phyloP scores from a whole-genome alignment of 2,888 invertebrate species.

The Cetonia aurata region DNA sequence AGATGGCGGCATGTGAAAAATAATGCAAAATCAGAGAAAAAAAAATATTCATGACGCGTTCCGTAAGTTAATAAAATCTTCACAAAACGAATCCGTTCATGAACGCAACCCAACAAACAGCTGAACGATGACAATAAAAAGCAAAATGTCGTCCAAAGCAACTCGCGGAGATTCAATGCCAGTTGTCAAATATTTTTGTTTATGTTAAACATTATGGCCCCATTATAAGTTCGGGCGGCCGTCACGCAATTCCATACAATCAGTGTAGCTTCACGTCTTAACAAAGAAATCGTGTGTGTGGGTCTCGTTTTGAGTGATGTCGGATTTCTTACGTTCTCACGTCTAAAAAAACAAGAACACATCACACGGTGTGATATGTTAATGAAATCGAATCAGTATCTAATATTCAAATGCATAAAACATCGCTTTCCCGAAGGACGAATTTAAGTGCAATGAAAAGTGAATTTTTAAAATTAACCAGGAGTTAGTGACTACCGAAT shows the following conservation, averaged over 20 bases:
- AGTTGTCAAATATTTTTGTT: constrained; percentile 44
- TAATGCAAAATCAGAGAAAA: no score
- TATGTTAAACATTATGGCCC: constrained; percentile 33
- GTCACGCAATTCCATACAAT: constrained; percentile 1
- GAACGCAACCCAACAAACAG: constrained; percentile 37
- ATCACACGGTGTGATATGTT: constrained; percentile 41
- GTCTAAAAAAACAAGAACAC: constrained; percentile 38
- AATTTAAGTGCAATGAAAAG: constrained; percentile 56
- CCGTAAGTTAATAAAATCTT: neutral
- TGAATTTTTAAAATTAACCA: constrained; percentile 52
- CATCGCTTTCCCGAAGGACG: constrained; percentile 51
- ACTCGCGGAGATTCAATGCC: constrained; percentile 41
- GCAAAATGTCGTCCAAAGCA: constrained; percentile 42
- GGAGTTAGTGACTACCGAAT: constrained; percentile 57
- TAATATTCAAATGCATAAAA: constrained; percentile 49
- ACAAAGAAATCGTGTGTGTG: constrained; percentile 15
- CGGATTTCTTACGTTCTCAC: constrained; percentile 35
- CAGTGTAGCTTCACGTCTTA: neutral
- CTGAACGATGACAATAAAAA: constrained; percentile 47
- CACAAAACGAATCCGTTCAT: neutral
- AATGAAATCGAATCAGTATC: constrained; percentile 38
- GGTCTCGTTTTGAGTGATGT: constrained; percentile 36
- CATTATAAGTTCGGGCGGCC: constrained; percentile 22
- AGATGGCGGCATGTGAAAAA: neutral
- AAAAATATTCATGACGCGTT: no score